Conservation (phyloP, 1,140 invertebrate genomes). For the Ooceraea biroi region DNA sequence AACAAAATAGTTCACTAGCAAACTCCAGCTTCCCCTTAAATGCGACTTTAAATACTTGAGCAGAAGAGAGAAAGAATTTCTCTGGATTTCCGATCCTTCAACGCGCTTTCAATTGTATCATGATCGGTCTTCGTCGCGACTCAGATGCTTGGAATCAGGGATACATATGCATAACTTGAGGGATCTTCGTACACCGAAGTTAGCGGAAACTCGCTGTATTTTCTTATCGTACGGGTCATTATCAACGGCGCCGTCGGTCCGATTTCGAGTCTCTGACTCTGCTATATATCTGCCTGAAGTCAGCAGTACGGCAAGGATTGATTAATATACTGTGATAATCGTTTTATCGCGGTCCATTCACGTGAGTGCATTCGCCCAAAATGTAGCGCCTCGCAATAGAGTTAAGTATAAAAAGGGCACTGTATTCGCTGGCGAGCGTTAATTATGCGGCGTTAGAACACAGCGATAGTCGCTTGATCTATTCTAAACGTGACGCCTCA, state of each 20-base stretch:
- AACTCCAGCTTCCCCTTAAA: too few species aligned
- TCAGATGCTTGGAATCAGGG: neutral
- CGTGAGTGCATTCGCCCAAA: slow-evolving; percentile 40
- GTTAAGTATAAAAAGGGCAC: neutral
- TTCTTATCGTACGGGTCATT: slow-evolving; percentile 65
- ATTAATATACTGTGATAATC: slow-evolving; percentile 40
- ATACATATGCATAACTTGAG: slow-evolving; percentile 5
- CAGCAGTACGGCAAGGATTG: slow-evolving; percentile 65
- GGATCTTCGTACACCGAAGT: slow-evolving; percentile 17
- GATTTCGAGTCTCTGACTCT: slow-evolving; percentile 63
- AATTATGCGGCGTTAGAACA: too few species aligned
- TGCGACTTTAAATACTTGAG: too few species aligned
- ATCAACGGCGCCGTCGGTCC: slow-evolving; percentile 61
- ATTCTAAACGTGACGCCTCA: too few species aligned
- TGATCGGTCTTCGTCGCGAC: neutral
- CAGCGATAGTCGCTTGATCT: too few species aligned
- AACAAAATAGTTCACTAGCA: too few species aligned
- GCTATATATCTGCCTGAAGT: slow-evolving; percentile 75
- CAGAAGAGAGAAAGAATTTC: too few species aligned
- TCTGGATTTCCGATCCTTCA: neutral
- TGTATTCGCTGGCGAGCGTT: too few species aligned
- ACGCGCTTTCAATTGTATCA: neutral
- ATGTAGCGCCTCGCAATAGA: neutral
- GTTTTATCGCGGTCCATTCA: slow-evolving; percentile 67
- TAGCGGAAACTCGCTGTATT: slow-evolving; percentile 48